These are phyloP conservation scores for Anomalospiza imberbis DNA, from an alignment of 2,797 vertebrate species.

Conservation along the genomic window DNA sequence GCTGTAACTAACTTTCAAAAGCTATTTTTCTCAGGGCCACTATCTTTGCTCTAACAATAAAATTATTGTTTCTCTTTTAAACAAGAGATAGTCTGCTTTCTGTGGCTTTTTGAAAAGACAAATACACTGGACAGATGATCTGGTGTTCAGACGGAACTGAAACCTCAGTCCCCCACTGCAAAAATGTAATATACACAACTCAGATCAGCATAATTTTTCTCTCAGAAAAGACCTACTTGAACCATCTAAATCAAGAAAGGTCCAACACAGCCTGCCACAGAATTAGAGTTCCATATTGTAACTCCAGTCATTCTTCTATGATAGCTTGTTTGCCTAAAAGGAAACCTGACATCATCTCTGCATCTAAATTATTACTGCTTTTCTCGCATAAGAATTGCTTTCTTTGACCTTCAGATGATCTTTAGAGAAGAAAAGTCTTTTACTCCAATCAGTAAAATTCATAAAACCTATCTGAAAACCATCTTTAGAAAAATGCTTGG, in stretches of 20 bases:
- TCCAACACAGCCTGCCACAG: background rate
- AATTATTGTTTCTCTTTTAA: constrained; percentile 20
- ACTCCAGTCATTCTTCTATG: background rate
- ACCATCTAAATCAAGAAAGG: background rate
- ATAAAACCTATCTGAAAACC: background rate
- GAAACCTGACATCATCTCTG: background rate
- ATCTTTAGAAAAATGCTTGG: background rate
- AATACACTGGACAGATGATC: background rate
- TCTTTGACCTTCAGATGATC: background rate
- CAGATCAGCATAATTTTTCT: background rate
- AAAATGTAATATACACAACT: background rate
- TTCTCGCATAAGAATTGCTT: background rate
- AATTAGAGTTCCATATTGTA: background rate
- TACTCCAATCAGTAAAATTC: background rate
- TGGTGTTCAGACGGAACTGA: background rate
- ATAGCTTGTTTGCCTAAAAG: background rate
- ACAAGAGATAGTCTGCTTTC: background rate
- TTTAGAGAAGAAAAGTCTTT: background rate
- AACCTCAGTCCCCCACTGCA: background rate
- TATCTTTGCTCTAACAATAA: background rate
- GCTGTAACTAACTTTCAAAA: background rate
- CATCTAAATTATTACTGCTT: background rate
- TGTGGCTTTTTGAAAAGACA: background rate
- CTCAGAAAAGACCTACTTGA: background rate
- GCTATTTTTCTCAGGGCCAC: background rate